These are phyloP conservation scores for Sinopyrophorus schimmeli DNA, from an alignment of 2,888 invertebrate species.

Conservation along the genomic window DNA sequence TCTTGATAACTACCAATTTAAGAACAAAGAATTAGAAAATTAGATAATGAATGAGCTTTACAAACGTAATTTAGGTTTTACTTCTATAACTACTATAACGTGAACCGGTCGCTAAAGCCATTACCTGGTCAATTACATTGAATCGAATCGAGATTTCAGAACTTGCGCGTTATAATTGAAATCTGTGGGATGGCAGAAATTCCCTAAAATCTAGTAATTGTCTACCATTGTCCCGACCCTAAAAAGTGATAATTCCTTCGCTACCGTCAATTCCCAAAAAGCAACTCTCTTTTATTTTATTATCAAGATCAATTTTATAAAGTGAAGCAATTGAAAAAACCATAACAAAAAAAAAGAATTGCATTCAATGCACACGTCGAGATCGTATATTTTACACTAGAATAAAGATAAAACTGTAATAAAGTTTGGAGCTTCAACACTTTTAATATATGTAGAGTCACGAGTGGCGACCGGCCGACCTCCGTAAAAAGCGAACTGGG, in stretches of 20 bases:
- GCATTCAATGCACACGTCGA: slow-evolving; percentile 13
- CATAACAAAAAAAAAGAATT: slow-evolving; percentile 4
- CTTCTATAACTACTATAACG: slow-evolving; percentile 50
- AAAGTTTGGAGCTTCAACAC: slow-evolving; percentile 35
- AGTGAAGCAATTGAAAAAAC: neutral
- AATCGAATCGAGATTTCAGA: slow-evolving; percentile 55
- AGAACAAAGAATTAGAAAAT: too few relatives aligned
- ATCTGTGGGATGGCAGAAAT: slow-evolving; percentile 55
- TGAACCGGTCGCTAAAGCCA: slow-evolving; percentile 54
- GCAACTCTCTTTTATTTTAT: slow-evolving; percentile 13
- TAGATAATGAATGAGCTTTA: slow-evolving; percentile 49
- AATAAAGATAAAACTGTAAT: slow-evolving; percentile 35
- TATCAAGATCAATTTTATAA: slow-evolving; percentile 1
- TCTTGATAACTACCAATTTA: slow-evolving; percentile 44
- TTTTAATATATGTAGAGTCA: slow-evolving; percentile 38
- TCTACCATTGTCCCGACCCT: slow-evolving; percentile 45
- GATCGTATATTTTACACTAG: slow-evolving; percentile 18
- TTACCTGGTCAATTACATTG: slow-evolving; percentile 57
- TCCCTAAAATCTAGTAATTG: slow-evolving; percentile 56
- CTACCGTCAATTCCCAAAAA: slow-evolving; percentile 33
- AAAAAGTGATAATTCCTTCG: slow-evolving; percentile 38
- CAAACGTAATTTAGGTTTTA: slow-evolving; percentile 49
- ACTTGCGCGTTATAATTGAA: slow-evolving; percentile 55
- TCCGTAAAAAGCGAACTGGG: slow-evolving; percentile 32
- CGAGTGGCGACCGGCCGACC: slow-evolving; percentile 29